phyloP scores from a whole-genome alignment of 2,888 invertebrate genomes.

The Chrysomela aeneicollis region DNA sequence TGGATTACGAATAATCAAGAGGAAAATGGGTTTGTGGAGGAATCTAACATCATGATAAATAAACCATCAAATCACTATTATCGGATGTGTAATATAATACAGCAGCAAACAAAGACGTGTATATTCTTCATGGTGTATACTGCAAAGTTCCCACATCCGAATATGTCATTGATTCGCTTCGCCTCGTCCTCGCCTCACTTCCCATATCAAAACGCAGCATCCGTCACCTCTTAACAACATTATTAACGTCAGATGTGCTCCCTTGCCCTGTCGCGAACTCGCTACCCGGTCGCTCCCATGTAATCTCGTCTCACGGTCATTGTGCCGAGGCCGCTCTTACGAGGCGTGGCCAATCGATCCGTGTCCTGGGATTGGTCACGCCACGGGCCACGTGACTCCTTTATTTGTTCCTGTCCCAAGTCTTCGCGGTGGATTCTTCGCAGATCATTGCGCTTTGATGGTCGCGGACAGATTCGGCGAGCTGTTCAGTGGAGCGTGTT shows the following conservation, averaged over 20 bases:
- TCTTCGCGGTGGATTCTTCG: slow-evolving; percentile 40
- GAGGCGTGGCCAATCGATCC: slow-evolving; percentile 57
- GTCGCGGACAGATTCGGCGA: slow-evolving; percentile 31
- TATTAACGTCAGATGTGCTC: slow-evolving; percentile 25
- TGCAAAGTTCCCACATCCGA: slow-evolving; percentile 13
- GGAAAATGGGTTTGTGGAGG: no score
- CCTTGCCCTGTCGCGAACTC: slow-evolving; percentile 16
- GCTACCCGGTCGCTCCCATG: slow-evolving; percentile 53
- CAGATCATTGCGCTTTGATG: slow-evolving; percentile 48
- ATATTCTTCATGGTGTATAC: neutral
- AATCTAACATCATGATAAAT: no score
- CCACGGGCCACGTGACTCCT: slow-evolving; percentile 66
- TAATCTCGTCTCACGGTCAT: slow-evolving; percentile 59
- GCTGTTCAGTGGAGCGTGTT: neutral
- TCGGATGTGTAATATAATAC: no score
- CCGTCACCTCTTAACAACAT: slow-evolving; percentile 29
- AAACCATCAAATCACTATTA: no score
- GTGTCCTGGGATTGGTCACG: slow-evolving; percentile 64
- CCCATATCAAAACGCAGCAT: slow-evolving; percentile 18
- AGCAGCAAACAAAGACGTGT: no score
- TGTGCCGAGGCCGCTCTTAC: slow-evolving; percentile 58
- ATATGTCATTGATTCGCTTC: slow-evolving; percentile 2
- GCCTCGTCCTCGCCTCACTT: slow-evolving; percentile 3
- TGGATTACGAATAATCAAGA: no score
- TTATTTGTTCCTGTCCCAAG: slow-evolving; percentile 32